These are phyloP conservation scores for Brachyalestes nurse DNA, from an alignment of 2,797 vertebrate species.

Conservation along the genomic window DNA sequence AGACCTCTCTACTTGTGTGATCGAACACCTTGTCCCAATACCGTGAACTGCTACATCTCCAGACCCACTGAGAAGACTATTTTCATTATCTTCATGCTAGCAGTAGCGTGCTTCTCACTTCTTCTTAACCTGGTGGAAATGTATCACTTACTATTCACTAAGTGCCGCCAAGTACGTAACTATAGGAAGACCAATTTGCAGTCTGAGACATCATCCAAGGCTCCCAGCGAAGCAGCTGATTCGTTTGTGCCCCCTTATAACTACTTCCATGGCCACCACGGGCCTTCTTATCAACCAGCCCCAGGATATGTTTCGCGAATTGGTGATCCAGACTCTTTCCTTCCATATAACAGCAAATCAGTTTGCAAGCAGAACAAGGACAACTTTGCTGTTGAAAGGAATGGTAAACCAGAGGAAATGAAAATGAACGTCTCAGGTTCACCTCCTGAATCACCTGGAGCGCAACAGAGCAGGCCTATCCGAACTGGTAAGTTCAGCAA, in stretches of 20 bases:
- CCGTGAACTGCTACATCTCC: slow-evolving; percentile 88
- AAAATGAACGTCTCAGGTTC: slow-evolving; percentile 74
- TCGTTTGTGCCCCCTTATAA: slow-evolving; percentile 71
- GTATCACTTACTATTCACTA: slow-evolving; percentile 85
- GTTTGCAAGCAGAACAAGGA: slow-evolving; percentile 81
- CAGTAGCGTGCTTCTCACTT: slow-evolving; percentile 83
- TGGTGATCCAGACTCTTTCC: slow-evolving; percentile 70
- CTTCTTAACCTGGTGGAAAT: slow-evolving; percentile 86
- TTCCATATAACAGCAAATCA: slow-evolving; percentile 73
- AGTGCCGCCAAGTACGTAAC: slow-evolving; percentile 74
- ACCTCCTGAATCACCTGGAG: slow-evolving; percentile 68
- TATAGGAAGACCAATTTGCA: slow-evolving; percentile 51
- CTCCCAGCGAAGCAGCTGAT: slow-evolving; percentile 52
- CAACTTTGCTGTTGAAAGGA: slow-evolving; percentile 80
- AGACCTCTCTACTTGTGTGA: slow-evolving; percentile 87
- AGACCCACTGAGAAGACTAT: slow-evolving; percentile 89
- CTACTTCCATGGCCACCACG: slow-evolving; percentile 68
- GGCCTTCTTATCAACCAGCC: slow-evolving; percentile 64
- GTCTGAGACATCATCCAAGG: slow-evolving; percentile 39
- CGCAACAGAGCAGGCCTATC: slow-evolving; percentile 64
- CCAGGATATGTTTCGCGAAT: slow-evolving; percentile 72
- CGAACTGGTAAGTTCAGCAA: slow-evolving; percentile 74
- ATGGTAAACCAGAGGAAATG: slow-evolving; percentile 74
- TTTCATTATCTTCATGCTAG: slow-evolving; percentile 90
- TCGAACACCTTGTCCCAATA: slow-evolving; percentile 83